Evolutionary conservation across 92 coral and sea anemone genomes (phyloP), one percentile per base, ranked within the genome.

Genomic region (Actinernus sp.): DNA sequence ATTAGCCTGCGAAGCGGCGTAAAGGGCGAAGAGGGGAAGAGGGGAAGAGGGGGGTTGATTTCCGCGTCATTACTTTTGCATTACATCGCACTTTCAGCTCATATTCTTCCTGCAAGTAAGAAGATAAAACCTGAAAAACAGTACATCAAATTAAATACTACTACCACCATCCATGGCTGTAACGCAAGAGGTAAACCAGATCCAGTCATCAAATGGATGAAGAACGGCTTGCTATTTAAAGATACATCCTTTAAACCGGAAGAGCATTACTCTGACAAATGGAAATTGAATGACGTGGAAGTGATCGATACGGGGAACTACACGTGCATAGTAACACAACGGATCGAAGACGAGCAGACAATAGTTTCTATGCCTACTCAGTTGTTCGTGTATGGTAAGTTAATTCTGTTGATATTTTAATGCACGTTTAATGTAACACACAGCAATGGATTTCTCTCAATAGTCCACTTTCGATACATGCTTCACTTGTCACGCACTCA

Each of bases 351-450:
- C 4, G 52, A 9, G 10, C 5, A 45, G 5, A 45, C 19, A 5
- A 23, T 45, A 9, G 10, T 6, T 18, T 4, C 10, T 4, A 23
- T 45, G 5, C 4, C 52, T 23, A 45, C 52, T 12, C 52, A 17
- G 21, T 23, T 45, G 10, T 12, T 45, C 5, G 52, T 45, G 22
- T 45, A 45, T 45, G 52, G 52, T 45, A 45, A 18, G 52, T n/a
- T n/a, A n/a, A n/a, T n/a, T n/a, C n/a, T n/a, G n/a, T n/a, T n/a
- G n/a, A n/a, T n/a, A n/a, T n/a, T n/a, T n/a, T n/a, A n/a, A n/a
- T n/a, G n/a, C n/a, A n/a, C n/a, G n/a, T n/a, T n/a, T n/a, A n/a
- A n/a, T n/a, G n/a, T n/a, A n/a, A n/a, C n/a, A n/a, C n/a, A n/a
- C n/a, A n/a, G n/a, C n/a, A n/a, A n/a, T n/a, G n/a, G n/a, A n/a